A percentile compares a stretch with the other conserved stretches of the same genome.
Conservation (phyloP, 1,140 invertebrate genomes). For the Euglossa dilemma region DNA sequence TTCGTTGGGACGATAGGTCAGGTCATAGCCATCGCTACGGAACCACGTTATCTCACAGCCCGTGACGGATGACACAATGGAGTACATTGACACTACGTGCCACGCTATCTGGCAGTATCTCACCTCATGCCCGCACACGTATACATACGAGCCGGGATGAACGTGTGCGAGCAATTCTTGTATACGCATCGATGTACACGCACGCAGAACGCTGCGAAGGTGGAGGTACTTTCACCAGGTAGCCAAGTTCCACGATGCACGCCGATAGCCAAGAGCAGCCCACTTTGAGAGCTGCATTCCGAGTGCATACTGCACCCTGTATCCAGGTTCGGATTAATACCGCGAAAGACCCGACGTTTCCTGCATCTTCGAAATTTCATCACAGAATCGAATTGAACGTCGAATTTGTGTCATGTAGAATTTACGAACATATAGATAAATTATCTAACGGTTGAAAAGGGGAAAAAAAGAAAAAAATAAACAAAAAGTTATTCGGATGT, state of each 20-base stretch:
- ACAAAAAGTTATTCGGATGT: too few species aligned
- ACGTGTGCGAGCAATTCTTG: conserved; percentile 43
- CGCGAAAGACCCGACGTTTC: conserved; percentile 21
- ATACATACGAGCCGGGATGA: not conserved
- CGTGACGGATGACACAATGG: conserved; percentile 68
- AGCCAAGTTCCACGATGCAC: conserved; percentile 68
- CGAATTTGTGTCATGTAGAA: too few species aligned
- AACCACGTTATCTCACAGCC: conserved; percentile 58
- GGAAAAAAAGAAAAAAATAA: too few species aligned
- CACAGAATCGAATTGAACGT: too few species aligned
- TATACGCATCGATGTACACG: conserved; percentile 28
- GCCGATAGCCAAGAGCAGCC: conserved; percentile 67
- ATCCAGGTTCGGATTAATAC: conserved; percentile 53
- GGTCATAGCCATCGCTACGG: conserved; percentile 49
- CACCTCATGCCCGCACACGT: conserved; percentile 39
- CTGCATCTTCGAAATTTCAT: not conserved
- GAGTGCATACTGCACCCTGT: conserved; percentile 58
- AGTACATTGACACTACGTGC: conserved; percentile 67
- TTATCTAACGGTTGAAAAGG: not conserved
- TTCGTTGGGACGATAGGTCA: not conserved
- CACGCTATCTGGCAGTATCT: conserved; percentile 53
- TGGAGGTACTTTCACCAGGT: conserved; percentile 70
- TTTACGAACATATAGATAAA: not conserved
- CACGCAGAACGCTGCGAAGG: conserved; percentile 55
- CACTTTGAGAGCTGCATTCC: conserved; percentile 67